Evolutionary conservation across 2,888 invertebrate genomes (phyloP).

Genomic region (Stenotaenia linearis): DNA sequence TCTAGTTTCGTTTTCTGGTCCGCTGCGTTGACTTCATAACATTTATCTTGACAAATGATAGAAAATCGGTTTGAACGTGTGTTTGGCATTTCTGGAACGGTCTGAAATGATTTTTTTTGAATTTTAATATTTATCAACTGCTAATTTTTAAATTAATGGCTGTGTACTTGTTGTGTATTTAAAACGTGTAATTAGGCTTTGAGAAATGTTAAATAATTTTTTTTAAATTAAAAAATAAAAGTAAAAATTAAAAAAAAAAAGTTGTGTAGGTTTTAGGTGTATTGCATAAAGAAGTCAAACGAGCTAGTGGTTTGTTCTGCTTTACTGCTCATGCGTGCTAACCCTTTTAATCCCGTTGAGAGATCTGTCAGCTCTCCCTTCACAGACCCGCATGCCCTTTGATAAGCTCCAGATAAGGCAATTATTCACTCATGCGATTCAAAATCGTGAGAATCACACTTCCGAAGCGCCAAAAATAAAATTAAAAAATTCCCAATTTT

Average conservation of each 20-base stretch:
- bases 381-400: neutral
- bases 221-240: too few relatives aligned
- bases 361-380: neutral
- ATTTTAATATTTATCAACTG: neutral
- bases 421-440: neutral
- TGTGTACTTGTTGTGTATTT: too few relatives aligned
- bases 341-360: neutral
- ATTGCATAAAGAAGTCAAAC: too few relatives aligned
- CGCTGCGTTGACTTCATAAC: slow-evolving; percentile 31
- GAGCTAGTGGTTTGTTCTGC: neutral
- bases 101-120: slow-evolving; percentile 26
- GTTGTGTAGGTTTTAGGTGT: too few relatives aligned
- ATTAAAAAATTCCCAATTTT: neutral
- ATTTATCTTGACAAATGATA: slow-evolving; percentile 33
- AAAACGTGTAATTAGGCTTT: too few relatives aligned
- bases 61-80: slow-evolving; percentile 29
- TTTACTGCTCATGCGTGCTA: neutral
- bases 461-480: neutral
- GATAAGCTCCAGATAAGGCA: neutral
- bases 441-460: neutral
- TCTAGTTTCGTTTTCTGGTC: slow-evolving; percentile 35
- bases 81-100: slow-evolving; percentile 24
- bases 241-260: too few relatives aligned
- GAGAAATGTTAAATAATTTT: too few relatives aligned
- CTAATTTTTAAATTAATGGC: too few relatives aligned